These are phyloP conservation scores for Pterocles orientalis DNA, from an alignment of 2,113 vertebrate genomes.

Conservation along the genomic window DNA sequence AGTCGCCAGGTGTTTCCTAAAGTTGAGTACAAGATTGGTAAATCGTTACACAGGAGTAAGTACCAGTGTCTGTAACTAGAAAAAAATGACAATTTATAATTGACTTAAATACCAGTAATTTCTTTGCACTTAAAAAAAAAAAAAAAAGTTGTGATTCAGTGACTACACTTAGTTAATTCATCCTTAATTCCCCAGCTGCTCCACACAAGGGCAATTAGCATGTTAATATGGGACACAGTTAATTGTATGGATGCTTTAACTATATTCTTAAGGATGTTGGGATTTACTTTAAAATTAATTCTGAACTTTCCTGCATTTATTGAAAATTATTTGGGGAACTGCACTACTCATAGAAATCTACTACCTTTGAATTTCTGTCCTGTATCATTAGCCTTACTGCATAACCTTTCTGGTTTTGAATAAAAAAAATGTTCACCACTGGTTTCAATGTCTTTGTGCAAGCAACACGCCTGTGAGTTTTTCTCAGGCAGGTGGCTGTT, in stretches of 20 bases:
- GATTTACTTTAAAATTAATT: not conserved
- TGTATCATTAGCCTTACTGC: not conserved
- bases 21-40: conserved; percentile 27
- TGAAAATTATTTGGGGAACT: not conserved
- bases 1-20: conserved; percentile 82
- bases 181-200: not conserved
- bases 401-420: not conserved
- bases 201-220: not conserved
- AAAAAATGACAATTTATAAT: not conserved
- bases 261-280: not conserved
- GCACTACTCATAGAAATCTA: not conserved
- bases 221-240: not conserved
- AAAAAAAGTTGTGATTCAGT: not conserved
- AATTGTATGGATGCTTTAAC: not conserved
- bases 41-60: not conserved
- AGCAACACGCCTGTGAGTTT: not conserved
- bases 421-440: no score
- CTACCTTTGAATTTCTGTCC: not conserved
- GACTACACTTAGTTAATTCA: not conserved
- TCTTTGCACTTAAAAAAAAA: not conserved
- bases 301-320: not conserved
- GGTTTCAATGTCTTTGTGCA: not conserved
- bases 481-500: not conserved
- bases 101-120: not conserved
- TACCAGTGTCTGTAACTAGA: not conserved